phyloP scores from a whole-genome alignment of 1,140 invertebrate genomes.

The Pteromalus puparum region DNA sequence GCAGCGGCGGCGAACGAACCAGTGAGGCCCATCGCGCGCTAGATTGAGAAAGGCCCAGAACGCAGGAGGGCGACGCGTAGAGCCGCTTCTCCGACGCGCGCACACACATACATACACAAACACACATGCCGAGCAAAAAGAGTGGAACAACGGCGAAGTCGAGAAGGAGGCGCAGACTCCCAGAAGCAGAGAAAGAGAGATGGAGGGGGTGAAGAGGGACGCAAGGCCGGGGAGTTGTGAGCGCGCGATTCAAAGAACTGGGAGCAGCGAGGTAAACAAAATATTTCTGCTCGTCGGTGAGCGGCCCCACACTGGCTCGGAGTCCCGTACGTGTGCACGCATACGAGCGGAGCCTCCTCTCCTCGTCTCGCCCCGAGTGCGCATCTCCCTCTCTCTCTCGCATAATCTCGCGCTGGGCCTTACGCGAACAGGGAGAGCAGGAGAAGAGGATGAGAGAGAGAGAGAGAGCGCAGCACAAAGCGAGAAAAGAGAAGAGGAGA shows the following conservation, averaged over 20 bases:
- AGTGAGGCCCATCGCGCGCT: slow-evolving; percentile 49
- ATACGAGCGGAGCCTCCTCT: background rate
- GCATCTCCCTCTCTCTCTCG: background rate
- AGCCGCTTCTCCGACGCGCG: slow-evolving; percentile 34
- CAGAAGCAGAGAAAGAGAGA: slow-evolving; percentile 16
- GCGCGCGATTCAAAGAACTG: slow-evolving; percentile 72
- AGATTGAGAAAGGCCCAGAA: slow-evolving; percentile 65
- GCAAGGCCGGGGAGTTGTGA: slow-evolving; percentile 59
- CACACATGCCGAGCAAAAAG: background rate
- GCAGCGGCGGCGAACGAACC: background rate
- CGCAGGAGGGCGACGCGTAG: slow-evolving; percentile 22
- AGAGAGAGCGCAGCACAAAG: slow-evolving; percentile 42
- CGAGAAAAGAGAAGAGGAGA: slow-evolving; percentile 29
- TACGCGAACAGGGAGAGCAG: slow-evolving; percentile 18
- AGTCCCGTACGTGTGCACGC: slow-evolving; percentile 9
- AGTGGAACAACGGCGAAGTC: slow-evolving; percentile 26
- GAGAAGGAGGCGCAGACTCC: slow-evolving; percentile 25
- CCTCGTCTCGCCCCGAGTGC: background rate
- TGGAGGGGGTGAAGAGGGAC: slow-evolving; percentile 42
- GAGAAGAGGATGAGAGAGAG: slow-evolving; percentile 26
- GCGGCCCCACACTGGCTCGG: slow-evolving; percentile 26
- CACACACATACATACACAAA: background rate
- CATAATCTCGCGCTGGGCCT: slow-evolving; percentile 32
- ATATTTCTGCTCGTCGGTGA: slow-evolving; percentile 67
- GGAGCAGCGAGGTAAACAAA: slow-evolving; percentile 72